These are phyloP conservation scores for Stenichneumon culpator DNA, from an alignment of 2,888 invertebrate species.

Conservation along the genomic window DNA sequence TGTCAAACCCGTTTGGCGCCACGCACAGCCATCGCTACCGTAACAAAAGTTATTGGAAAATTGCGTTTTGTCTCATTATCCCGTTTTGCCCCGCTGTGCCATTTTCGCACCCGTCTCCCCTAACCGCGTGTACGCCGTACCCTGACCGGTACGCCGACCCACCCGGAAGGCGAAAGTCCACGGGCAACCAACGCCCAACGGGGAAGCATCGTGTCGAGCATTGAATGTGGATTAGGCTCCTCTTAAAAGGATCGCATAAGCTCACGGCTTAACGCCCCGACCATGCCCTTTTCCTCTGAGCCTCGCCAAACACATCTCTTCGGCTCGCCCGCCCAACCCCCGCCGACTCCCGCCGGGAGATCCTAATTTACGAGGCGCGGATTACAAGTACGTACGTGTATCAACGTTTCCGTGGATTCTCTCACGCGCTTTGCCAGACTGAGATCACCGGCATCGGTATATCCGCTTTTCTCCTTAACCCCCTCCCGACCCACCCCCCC, in stretches of 20 bases:
- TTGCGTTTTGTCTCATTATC: no score
- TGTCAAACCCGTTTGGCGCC: no score
- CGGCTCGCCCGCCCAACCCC: neutral
- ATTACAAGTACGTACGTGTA: conserved; percentile 76
- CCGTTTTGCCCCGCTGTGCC: no score
- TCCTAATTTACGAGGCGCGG: conserved; percentile 78
- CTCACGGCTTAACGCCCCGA: conserved; percentile 75
- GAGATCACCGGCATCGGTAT: conserved; percentile 34
- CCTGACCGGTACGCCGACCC: neutral
- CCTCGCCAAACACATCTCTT: neutral
- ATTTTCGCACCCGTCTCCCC: no score
- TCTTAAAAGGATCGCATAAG: conserved; percentile 80
- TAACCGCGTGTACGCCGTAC: neutral
- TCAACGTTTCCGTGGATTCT: conserved; percentile 49
- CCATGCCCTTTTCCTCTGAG: conserved; percentile 37
- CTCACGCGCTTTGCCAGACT: conserved; percentile 10
- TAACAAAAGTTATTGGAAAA: no score
- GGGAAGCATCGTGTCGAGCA: conserved; percentile 71
- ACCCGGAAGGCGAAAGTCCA: conserved; percentile 20
- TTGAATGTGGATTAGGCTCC: conserved; percentile 79
- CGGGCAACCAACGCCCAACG: conserved; percentile 34
- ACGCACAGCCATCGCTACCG: no score
- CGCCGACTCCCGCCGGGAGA: conserved; percentile 31
- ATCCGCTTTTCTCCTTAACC: neutral
- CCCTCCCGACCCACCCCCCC: no score